Percentiles rank a stretch among this genome's conserved stretches.
phyloP scores from a whole-genome alignment of 2,888 invertebrate species.

The Scaptomyza caliginosa region DNA sequence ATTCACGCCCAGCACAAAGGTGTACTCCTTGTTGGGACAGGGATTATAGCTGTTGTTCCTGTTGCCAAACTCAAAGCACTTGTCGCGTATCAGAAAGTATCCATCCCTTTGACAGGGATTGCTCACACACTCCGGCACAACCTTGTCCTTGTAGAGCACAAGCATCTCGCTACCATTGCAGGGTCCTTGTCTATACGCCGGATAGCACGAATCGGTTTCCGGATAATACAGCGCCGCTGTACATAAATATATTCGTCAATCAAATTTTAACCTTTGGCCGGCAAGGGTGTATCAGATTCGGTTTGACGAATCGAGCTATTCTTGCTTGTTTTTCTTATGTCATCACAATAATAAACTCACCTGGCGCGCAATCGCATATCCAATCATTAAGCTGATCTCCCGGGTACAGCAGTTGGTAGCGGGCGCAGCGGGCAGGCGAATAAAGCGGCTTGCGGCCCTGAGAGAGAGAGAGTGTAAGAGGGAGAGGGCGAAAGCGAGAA shows the following conservation, averaged over 20 bases:
- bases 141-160: slow-evolving; percentile 85
- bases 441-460: slow-evolving; percentile 85
- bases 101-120: slow-evolving; percentile 87
- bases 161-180: slow-evolving; percentile 86
- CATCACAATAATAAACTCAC: slow-evolving; percentile 57
- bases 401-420: slow-evolving; percentile 88
- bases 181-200: slow-evolving; percentile 88
- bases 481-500: not conserved
- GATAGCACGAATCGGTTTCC: slow-evolving; percentile 86
- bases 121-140: slow-evolving; percentile 86
- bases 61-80: slow-evolving; percentile 76
- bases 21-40: slow-evolving; percentile 74
- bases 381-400: slow-evolving; percentile 87
- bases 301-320: not conserved
- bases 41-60: slow-evolving; percentile 77
- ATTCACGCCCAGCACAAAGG: slow-evolving; percentile 86
- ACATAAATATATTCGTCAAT: too few relatives aligned
- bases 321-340: slow-evolving; percentile 50
- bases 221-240: slow-evolving; percentile 86
- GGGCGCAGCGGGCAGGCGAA: slow-evolving; percentile 86
- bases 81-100: slow-evolving; percentile 82
- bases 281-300: not conserved
- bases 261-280: not conserved
- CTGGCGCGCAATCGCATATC: slow-evolving; percentile 86
- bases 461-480: not conserved